Base-by-base conservation (phyloP, 2,888 invertebrate genomes). In the Andrena chrysosceles region DNA sequence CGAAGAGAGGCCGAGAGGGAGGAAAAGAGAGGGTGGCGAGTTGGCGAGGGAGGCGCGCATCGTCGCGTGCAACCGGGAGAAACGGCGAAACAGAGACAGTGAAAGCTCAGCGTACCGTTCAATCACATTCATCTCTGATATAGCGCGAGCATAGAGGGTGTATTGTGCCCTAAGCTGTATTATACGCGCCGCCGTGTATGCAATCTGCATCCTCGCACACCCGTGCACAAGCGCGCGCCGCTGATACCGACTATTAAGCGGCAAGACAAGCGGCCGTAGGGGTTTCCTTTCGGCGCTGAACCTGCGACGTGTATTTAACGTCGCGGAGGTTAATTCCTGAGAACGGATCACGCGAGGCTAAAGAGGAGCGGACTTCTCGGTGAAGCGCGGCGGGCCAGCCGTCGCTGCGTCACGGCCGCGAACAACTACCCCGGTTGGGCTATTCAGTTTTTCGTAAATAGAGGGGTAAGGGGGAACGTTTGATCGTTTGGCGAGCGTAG, bases 81-180 rank as follows among this genome's bases (percentile, higher is more conserved):
- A 74, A 52, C 52, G 29, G 31, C 33, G 77, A 68, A 74, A 77
- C 67, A 72, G 70, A 72, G 77, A 82, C 77, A 74, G 71, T 64
- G 52, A 68, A 42, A 78, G 77, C 67, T 71, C 77, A 76, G 73
- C 84, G 85, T 83, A 81, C 83, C 84, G 84, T 89, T 89, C 87
- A 88, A 85, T 83, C 85, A 74, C 75, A 89, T 85, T 89, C 85
- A 87, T 80, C 81, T 79, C 80, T 68, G 60, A 74, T 68, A 60
- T 13, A 74, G 74, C 60, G 62, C 64, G 66, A 29, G 42, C 52
- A 62, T 79, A 81, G 62, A 67, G 72, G 62, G 64, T 33, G 68
- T 64, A 81, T 81, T 81, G 81, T 84, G 77, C 83, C 77, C 72
- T 83, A 88, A 88, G 81, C 88, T 83, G 87, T 49, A 87, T 88